A percentile compares a stretch with the other conserved stretches of the same genome.
These are phyloP conservation scores for Tiphia femorata DNA, from an alignment of 2,888 invertebrate genomes.

Conservation along the genomic window DNA sequence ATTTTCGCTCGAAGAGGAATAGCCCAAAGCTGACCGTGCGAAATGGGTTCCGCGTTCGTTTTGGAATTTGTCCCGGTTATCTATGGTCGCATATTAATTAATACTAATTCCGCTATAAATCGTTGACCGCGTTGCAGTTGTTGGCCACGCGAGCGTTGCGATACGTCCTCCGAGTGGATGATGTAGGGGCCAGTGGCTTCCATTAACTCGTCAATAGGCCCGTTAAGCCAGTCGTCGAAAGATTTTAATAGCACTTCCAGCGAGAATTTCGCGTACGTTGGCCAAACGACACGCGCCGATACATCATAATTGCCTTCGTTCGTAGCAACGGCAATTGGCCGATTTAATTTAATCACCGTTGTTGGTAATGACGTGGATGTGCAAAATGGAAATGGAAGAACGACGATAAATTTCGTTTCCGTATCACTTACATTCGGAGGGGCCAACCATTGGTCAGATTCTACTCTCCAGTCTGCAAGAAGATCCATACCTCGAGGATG, in stretches of 20 bases:
- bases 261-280: conserved; percentile 1
- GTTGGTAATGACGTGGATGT: no score
- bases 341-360: no score
- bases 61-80: conserved; percentile 28
- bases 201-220: conserved; percentile 14
- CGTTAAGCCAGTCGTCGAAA: conserved; percentile 23
- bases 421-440: no score
- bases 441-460: no score
- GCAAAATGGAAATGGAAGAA: no score
- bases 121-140: conserved; percentile 2
- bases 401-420: no score
- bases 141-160: conserved; percentile 6
- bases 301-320: conserved; percentile 7
- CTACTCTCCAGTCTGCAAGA: no score
- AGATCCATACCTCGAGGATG: no score
- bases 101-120: conserved; percentile 49
- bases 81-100: conserved; percentile 40
- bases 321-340: no score
- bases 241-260: conserved; percentile 29
- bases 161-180: conserved; percentile 4
- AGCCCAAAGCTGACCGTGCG: conserved; percentile 13
- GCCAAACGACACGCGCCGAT: no score
- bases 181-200: conserved; percentile 8
- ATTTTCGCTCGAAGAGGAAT: conserved; percentile 19
- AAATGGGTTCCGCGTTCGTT: conserved; percentile 34